Percentiles rank a stretch among this genome's conserved stretches.
Evolutionary conservation across 2,113 vertebrate genomes (phyloP).

Genomic region (Macrotus californicus): DNA sequence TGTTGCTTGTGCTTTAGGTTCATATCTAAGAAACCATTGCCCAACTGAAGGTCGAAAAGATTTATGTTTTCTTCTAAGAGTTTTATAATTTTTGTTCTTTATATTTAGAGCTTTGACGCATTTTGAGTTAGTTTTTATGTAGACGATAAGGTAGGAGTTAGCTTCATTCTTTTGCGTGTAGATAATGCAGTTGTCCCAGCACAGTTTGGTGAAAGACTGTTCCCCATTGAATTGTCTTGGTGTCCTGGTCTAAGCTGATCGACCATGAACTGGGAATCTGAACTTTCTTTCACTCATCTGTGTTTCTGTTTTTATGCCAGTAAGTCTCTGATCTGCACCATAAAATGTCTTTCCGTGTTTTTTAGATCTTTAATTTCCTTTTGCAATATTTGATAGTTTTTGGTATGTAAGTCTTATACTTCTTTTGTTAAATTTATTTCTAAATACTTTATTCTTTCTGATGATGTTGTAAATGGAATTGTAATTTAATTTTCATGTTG

Average conservation of each 20-base stretch:
- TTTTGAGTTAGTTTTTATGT: slow-evolving; percentile 17
- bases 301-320: neutral
- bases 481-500: slow-evolving; percentile 15
- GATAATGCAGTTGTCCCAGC: neutral
- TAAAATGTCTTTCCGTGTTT: slow-evolving; percentile 8
- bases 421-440: neutral
- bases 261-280: neutral
- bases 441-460: slow-evolving; percentile 21
- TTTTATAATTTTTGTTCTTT: slow-evolving; percentile 13
- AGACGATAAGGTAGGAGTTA: neutral
- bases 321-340: slow-evolving; percentile 4
- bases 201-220: neutral
- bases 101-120: neutral
- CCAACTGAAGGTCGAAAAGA: neutral
- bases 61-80: neutral
- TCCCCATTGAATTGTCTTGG: neutral
- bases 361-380: neutral
- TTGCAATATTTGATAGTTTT: slow-evolving; percentile 10
- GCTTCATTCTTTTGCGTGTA: neutral
- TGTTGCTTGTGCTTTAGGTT: neutral
- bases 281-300: neutral
- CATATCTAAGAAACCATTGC: neutral
- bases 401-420: neutral
- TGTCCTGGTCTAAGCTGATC: neutral
- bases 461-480: neutral